Percentiles rank a stretch among this genome's conserved stretches.
Evolutionary conservation across 1,140 invertebrate species (phyloP).

Genomic region (Pseudachorutes palmiensis): DNA sequence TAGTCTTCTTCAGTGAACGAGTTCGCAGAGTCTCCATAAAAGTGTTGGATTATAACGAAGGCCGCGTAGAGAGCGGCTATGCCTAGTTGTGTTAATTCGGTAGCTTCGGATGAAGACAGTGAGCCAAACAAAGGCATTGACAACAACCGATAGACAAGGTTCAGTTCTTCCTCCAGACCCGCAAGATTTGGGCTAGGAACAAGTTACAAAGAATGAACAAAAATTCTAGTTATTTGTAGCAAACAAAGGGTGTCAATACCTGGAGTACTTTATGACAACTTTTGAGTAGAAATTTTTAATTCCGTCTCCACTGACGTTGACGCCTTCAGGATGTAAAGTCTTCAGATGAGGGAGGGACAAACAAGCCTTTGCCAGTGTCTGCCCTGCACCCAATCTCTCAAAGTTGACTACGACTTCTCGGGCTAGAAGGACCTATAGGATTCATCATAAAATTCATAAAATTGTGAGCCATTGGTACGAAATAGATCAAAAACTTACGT

Average conservation of each 20-base stretch:
- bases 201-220: too few relatives aligned
- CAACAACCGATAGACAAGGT: slow-evolving; percentile 32
- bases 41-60: slow-evolving; percentile 26
- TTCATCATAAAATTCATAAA: neutral
- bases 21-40: slow-evolving; percentile 18
- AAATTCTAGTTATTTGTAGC: too few relatives aligned
- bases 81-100: slow-evolving; percentile 24
- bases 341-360: slow-evolving; percentile 27
- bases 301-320: slow-evolving; percentile 21
- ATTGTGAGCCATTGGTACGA: neutral
- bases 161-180: slow-evolving; percentile 31
- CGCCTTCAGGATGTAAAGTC: slow-evolving; percentile 14
- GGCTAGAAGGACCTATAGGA: slow-evolving; percentile 25
- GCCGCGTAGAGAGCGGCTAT: slow-evolving; percentile 25
- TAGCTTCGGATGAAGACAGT: slow-evolving; percentile 23
- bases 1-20: slow-evolving; percentile 19
- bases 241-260: slow-evolving; percentile 1
- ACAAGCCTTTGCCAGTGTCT: slow-evolving; percentile 31
- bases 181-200: slow-evolving; percentile 11
- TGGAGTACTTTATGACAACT: slow-evolving; percentile 11
- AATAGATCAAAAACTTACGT: slow-evolving; percentile 23
- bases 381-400: slow-evolving; percentile 29
- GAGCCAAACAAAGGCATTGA: slow-evolving; percentile 26
- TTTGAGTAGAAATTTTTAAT: slow-evolving; percentile 22
- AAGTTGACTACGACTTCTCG: slow-evolving; percentile 34